These are phyloP conservation scores for human DNA, from an alignment of 2,113 vertebrate genomes.

Conservation along the genomic window DNA sequence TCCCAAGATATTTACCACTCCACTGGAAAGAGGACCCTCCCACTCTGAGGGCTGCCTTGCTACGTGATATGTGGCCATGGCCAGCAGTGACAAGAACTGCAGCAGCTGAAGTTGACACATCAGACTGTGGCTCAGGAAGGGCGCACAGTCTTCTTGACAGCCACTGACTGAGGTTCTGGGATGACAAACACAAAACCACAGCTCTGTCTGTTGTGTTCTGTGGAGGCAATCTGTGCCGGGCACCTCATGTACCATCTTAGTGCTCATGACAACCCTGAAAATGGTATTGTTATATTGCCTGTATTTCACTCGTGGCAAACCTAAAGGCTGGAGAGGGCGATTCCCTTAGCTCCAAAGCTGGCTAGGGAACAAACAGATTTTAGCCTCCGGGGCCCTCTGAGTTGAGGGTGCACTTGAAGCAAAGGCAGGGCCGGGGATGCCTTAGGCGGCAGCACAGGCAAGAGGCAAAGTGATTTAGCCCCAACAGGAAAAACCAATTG, in stretches of 20 bases:
- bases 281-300: rapidly evolving
- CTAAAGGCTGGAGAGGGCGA: neutral
- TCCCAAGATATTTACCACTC: neutral
- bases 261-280: neutral
- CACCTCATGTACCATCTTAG: rapidly evolving
- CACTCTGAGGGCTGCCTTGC: too few relatives aligned
- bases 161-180: neutral
- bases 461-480: rapidly evolving
- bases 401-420: neutral
- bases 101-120: rapidly evolving
- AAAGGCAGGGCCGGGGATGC: neutral
- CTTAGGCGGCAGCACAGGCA: neutral
- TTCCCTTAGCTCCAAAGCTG: neutral
- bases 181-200: neutral
- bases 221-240: neutral
- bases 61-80: too few relatives aligned
- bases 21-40: neutral
- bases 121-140: rapidly evolving
- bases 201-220: rapidly evolving
- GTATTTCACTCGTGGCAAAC: neutral
- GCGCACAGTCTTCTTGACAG: rapidly evolving
- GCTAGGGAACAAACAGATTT: too few relatives aligned
- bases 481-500: neutral
- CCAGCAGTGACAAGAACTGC: neutral
- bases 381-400: too few relatives aligned